Conservation (phyloP, 2,797 vertebrate genomes). For the Chelidonichthys spinosus region DNA sequence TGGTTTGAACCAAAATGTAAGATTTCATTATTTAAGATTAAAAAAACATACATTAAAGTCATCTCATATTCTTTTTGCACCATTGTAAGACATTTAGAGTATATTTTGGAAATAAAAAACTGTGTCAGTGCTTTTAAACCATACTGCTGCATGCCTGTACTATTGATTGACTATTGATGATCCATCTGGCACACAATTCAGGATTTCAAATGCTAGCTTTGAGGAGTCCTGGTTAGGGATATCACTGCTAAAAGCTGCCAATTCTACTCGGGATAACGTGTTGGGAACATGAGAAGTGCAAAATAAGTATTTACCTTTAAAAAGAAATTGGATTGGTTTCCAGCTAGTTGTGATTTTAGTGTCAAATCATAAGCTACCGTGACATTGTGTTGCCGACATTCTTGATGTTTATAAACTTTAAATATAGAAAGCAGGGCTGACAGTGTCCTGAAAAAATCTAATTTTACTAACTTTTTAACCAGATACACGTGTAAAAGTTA, state of each 20-base stretch:
- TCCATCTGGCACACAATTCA: not conserved
- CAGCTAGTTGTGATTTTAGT: not conserved
- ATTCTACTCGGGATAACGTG: not conserved
- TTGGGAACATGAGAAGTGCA: not conserved
- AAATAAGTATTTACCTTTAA: not conserved
- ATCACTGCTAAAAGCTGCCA: not conserved
- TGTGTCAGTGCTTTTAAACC: not conserved
- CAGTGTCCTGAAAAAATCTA: not conserved
- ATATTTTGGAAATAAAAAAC: not conserved
- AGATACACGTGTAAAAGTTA: conserved; percentile 22
- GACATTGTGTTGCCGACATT: not conserved
- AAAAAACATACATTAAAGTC: not conserved
- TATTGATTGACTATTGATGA: not conserved
- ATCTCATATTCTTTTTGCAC: not conserved
- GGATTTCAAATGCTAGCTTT: not conserved
- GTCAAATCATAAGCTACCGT: not conserved
- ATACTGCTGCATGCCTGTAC: not conserved
- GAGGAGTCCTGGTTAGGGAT: not conserved
- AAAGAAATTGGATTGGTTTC: not conserved
- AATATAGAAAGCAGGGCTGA: not conserved
- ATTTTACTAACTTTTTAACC: not conserved
- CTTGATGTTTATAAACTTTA: not conserved
- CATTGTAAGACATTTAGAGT: not conserved
- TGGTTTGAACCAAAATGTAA: too few relatives aligned
- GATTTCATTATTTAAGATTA: too few relatives aligned